These are phyloP conservation scores for Myrmophylax atrothorax DNA, from an alignment of 2,113 vertebrate genomes.

Conservation along the genomic window DNA sequence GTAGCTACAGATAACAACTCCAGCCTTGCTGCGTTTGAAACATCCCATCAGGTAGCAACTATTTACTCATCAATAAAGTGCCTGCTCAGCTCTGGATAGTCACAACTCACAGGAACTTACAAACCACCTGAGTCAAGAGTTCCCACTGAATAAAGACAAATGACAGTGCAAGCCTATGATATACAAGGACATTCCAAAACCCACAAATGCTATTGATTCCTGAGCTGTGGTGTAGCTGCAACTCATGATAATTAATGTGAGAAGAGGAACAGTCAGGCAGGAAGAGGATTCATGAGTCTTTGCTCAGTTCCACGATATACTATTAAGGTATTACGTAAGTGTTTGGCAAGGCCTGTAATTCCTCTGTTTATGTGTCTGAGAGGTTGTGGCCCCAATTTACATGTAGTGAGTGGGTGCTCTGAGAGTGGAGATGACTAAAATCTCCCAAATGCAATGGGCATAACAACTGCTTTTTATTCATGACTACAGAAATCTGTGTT, in stretches of 20 bases:
- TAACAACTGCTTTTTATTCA: neutral
- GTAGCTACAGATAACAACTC: neutral
- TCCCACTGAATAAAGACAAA: neutral
- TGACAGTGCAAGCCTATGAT: neutral
- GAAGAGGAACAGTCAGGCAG: conserved; percentile 12
- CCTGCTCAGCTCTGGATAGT: neutral
- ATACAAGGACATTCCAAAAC: neutral
- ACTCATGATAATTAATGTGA: neutral
- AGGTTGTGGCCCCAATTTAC: conserved; percentile 47
- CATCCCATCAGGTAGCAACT: neutral
- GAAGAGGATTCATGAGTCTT: conserved; percentile 30
- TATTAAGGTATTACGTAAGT: conserved; percentile 53
- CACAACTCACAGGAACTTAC: neutral
- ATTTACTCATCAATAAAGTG: neutral
- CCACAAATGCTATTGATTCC: conserved; percentile 11
- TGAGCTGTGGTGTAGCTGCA: neutral
- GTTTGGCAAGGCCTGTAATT: conserved; percentile 29
- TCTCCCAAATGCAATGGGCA: neutral
- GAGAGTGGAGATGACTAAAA: conserved; percentile 10
- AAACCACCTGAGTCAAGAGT: neutral
- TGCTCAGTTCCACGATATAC: conserved; percentile 23
- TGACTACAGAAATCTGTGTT: neutral
- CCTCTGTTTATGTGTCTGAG: conserved; percentile 12
- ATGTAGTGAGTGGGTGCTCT: conserved; percentile 3
- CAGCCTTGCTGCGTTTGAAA: neutral